phyloP scores from a whole-genome alignment of 2,797 vertebrate genomes.

The Protonibea diacanthus region DNA sequence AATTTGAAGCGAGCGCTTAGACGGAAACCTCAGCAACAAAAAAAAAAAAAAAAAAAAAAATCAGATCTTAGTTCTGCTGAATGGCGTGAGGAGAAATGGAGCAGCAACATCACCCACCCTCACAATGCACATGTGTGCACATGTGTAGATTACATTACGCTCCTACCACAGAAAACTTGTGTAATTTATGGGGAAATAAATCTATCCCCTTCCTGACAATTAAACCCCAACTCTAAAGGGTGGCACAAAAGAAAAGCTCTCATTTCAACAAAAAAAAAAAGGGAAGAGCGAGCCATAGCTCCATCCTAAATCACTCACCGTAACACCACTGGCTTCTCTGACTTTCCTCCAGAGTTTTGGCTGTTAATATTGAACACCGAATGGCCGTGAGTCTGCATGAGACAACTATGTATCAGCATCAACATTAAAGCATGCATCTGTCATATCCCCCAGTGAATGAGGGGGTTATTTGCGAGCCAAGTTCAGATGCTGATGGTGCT shows the following conservation, averaged over 20 bases:
- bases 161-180: constrained; percentile 73
- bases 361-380: constrained; percentile 55
- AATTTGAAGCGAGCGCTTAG: constrained; percentile 8
- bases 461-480: constrained; percentile 73
- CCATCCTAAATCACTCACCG: constrained; percentile 70
- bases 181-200: constrained; percentile 85
- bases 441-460: constrained; percentile 74
- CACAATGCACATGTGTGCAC: constrained; percentile 69
- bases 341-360: constrained; percentile 44
- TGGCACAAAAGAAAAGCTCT: constrained; percentile 81
- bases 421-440: constrained; percentile 79
- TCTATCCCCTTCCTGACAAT: constrained; percentile 81
- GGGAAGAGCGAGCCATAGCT: constrained; percentile 47
- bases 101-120: constrained; percentile 60
- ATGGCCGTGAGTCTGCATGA: constrained; percentile 42
- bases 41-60: background rate
- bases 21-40: background rate
- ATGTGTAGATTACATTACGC: constrained; percentile 83
- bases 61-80: constrained; percentile 23
- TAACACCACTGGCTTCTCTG: constrained; percentile 31
- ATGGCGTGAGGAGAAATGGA: constrained; percentile 33
- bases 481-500: constrained; percentile 75
- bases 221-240: constrained; percentile 78
- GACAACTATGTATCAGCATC: constrained; percentile 63
- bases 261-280: constrained; percentile 55